Conservation (phyloP, 2,113 vertebrate genomes). For the Oreotrochilus melanogaster region DNA sequence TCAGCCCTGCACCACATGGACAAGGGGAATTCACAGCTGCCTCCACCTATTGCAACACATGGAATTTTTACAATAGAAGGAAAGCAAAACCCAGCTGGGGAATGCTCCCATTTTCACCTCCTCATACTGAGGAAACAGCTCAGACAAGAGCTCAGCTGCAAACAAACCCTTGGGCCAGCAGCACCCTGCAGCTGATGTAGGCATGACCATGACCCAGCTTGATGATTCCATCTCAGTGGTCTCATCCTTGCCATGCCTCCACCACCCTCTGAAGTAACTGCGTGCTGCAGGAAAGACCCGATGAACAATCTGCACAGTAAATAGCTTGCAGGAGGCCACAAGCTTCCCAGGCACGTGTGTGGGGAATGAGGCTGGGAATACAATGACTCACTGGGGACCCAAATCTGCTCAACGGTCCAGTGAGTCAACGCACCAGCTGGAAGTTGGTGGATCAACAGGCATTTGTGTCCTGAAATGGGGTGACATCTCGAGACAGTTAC, state of each 20-base stretch:
- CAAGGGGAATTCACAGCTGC: not conserved
- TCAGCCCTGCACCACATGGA: fast-evolving
- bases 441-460: not conserved
- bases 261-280: not conserved
- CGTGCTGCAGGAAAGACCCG: fast-evolving
- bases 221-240: not conserved
- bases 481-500: fast-evolving
- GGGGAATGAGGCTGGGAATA: not conserved
- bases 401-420: fast-evolving
- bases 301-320: fast-evolving
- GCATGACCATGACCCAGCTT: fast-evolving
- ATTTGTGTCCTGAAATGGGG: not conserved
- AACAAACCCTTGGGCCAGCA: not conserved
- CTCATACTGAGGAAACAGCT: fast-evolving
- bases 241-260: fast-evolving
- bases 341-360: fast-evolving
- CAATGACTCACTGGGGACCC: fast-evolving
- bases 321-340: not conserved
- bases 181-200: fast-evolving
- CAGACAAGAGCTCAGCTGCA: not conserved
- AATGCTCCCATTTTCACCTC: not conserved
- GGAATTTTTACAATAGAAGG: not conserved
- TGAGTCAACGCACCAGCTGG: not conserved
- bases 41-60: not conserved
- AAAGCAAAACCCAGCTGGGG: not conserved